Base-by-base conservation (phyloP, 2,888 invertebrate species). In the Euclidia mi region DNA sequence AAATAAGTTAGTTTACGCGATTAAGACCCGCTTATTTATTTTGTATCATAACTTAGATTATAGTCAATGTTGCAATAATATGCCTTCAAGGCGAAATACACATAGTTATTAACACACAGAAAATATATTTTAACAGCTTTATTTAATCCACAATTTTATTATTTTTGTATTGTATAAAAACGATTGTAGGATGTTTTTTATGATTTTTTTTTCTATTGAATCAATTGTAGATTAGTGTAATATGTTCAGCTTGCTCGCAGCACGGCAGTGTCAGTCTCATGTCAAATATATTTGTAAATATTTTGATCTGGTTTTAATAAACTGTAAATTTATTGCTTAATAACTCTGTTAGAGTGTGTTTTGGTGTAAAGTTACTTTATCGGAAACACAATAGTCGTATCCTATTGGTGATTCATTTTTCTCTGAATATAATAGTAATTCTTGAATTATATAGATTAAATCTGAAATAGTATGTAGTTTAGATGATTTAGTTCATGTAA, bases 51-150 rank as follows among this genome's bases (percentile, higher is more conserved):
- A 50, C 59, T 82, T 89, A 89, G 88, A 76, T 81, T 75, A 79
- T 90, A 90, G 89, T 90, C 72, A 83, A 77, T 67, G 91, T 90
- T 92, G 92, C 92, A 93, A 93, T 92, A 92, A 88, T 78, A 68
- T 71, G 91, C 91, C 91, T 92, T 78, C 81, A 90, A 90, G 90
- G 90, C 81, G 76, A 17, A 68, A 71, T 58, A 67, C 66, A 72
- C 59, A 51, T 75, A 74, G 70, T 70, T 67, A 62, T 60, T 67
- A 71, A 69, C 71, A 73, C 70, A 71, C 77, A 76, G 65, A 79
- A 76, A 72, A 77, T 88, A 82, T 83, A 87, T 79, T 82, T 71
- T 79, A 75, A 81, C 76, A 71, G 76, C 81, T 81, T 84, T 83
- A 85, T 88, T 87, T 85, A 82, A 87, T 80, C 81, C 79, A 80